Evolutionary conservation across 53 echinoderm and acorn worm genomes (phyloP).

Genomic region (Astropecten irregularis): DNA sequence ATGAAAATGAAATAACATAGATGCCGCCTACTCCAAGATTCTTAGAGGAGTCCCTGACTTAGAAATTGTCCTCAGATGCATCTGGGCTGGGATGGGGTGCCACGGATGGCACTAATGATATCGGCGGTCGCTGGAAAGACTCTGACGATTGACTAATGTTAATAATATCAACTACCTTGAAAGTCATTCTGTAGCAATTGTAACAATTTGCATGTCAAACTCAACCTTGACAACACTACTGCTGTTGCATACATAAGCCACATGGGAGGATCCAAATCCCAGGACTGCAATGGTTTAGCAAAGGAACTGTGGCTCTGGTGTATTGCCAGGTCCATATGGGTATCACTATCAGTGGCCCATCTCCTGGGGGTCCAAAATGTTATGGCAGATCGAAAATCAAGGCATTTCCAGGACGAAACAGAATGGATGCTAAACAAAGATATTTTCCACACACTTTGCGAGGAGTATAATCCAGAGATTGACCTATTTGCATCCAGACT

Average conservation of each 20-base stretch:
- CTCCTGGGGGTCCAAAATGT: constrained; percentile 30
- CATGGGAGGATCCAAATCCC: constrained; percentile 50
- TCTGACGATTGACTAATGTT: background rate
- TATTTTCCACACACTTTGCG: background rate
- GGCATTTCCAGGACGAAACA: background rate
- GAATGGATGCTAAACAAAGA: constrained; percentile 9
- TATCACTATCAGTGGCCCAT: constrained; percentile 44
- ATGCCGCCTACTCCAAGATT: background rate
- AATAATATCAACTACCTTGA: constrained; percentile 27
- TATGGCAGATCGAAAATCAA: background rate
- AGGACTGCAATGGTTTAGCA: constrained; percentile 3
- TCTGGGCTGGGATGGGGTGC: constrained; percentile 39
- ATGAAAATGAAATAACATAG: constrained; percentile 28
- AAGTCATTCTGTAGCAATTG: constrained; percentile 19
- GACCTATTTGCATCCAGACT: constrained; percentile 51
- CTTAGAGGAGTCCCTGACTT: constrained; percentile 8
- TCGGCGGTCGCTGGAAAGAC: constrained; percentile 49
- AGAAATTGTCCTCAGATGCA: constrained; percentile 18
- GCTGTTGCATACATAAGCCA: no score
- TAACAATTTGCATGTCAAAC: constrained; percentile 12
- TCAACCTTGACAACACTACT: constrained; percentile 38
- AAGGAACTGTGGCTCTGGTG: constrained; percentile 54
- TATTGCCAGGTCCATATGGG: constrained; percentile 40
- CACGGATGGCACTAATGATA: constrained; percentile 8
- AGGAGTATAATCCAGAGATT: background rate